These are phyloP conservation scores for Mesocentrotus franciscanus DNA, from an alignment of 53 echinoderm and acorn worm species.

Conservation along the genomic window DNA sequence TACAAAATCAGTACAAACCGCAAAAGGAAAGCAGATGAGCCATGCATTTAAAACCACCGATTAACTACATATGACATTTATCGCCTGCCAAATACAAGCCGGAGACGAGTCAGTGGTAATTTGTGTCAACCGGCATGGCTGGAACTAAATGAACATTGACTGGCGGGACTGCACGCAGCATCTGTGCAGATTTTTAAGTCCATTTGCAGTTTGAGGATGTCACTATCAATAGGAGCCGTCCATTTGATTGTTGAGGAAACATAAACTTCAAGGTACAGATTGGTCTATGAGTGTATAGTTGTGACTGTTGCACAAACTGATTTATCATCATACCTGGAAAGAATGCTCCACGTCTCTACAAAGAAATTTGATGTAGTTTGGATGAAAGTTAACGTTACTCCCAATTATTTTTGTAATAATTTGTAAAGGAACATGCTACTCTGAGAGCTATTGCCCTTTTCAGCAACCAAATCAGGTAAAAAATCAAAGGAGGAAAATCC, in stretches of 20 bases:
- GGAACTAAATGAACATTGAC: slow-evolving; percentile 14
- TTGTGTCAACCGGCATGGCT: not conserved
- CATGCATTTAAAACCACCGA: not conserved
- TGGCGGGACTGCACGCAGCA: not conserved
- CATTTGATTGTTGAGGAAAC: not conserved
- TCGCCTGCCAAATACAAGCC: not conserved
- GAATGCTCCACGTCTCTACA: not conserved
- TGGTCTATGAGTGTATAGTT: not conserved
- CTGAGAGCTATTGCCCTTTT: not conserved
- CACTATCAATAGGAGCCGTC: not conserved
- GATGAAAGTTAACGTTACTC: no score
- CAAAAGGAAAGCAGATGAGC: not conserved
- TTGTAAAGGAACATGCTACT: not conserved
- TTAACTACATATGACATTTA: slow-evolving; percentile 32
- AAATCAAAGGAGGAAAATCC: no score
- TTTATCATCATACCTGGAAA: not conserved
- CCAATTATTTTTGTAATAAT: no score
- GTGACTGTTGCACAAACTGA: not conserved
- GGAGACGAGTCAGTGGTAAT: slow-evolving; percentile 6
- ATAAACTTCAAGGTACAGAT: not conserved
- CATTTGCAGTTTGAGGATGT: not conserved
- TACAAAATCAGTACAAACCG: not conserved
- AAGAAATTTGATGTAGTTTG: not conserved
- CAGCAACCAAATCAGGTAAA: no score
- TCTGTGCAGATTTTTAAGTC: slow-evolving; percentile 1